phyloP scores from a whole-genome alignment of 2,113 vertebrate species.

The Alosa alosa region DNA sequence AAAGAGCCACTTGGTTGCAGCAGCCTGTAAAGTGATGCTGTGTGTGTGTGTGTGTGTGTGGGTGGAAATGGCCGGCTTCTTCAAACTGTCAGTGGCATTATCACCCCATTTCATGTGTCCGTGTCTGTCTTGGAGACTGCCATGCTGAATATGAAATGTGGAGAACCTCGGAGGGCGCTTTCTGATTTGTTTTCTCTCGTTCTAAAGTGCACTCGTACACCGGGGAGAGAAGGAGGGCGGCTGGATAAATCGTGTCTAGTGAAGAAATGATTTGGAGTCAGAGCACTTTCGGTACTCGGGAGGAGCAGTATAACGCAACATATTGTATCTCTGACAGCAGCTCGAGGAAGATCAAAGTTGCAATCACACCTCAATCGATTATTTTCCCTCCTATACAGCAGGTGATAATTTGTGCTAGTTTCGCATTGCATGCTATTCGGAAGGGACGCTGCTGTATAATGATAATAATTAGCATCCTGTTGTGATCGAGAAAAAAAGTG shows the following conservation, averaged over 20 bases:
- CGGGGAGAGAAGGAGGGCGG: not conserved
- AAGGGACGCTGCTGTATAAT: not conserved
- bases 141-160: not conserved
- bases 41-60: not conserved
- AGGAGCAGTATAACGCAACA: not conserved
- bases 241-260: not conserved
- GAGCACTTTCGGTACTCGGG: not conserved
- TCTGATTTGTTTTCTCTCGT: not conserved
- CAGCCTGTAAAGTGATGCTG: not conserved
- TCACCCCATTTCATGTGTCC: not conserved
- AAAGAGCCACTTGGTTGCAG: not conserved
- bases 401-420: not conserved
- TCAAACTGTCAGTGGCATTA: not conserved
- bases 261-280: not conserved
- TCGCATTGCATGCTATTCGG: not conserved
- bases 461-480: constrained; percentile 14
- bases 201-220: not conserved
- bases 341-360: not conserved
- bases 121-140: not conserved
- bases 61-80: not conserved
- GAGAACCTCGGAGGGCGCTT: not conserved
- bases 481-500: not conserved
- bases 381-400: not conserved
- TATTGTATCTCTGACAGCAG: not conserved
- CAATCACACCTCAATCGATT: not conserved